These are phyloP conservation scores for Erythrocebus patas DNA, from an alignment of 2,113 vertebrate species.

Conservation along the genomic window DNA sequence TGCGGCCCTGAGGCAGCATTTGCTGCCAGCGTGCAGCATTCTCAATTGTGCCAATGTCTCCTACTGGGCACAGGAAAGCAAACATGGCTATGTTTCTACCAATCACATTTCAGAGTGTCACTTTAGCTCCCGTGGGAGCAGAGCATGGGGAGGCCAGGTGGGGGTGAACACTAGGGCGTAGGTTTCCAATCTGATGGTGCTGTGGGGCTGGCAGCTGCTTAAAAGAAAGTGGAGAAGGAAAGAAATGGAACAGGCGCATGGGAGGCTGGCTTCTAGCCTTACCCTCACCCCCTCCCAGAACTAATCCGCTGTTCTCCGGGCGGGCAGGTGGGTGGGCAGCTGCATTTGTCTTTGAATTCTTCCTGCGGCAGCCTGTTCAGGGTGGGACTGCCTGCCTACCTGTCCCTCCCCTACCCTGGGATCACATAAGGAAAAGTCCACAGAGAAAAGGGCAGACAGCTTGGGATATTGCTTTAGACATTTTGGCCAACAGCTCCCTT, in stretches of 20 bases:
- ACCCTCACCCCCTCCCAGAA: background rate
- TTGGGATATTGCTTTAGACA: background rate
- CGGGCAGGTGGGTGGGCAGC: constrained; percentile 56
- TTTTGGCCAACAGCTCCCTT: background rate
- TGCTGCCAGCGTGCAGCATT: background rate
- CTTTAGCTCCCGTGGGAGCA: constrained; percentile 46
- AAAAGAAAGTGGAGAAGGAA: constrained; percentile 50
- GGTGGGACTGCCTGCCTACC: background rate
- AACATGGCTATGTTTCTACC: background rate
- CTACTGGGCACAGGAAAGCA: background rate
- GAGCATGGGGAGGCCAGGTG: background rate
- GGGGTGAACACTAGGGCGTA: background rate
- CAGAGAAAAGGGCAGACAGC: background rate
- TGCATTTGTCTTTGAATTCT: background rate
- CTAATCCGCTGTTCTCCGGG: background rate
- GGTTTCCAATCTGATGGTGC: constrained; percentile 62
- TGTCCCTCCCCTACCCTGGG: background rate
- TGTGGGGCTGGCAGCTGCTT: background rate
- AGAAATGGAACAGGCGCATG: background rate
- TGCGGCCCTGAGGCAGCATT: fast-evolving
- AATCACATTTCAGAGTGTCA: constrained; percentile 47
- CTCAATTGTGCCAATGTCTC: background rate
- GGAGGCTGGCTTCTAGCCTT: constrained; percentile 23
- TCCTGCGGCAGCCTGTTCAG: background rate
- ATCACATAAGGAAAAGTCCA: background rate